Base-by-base conservation (phyloP, 2,113 vertebrate genomes). In the Camelus bactrianus region DNA sequence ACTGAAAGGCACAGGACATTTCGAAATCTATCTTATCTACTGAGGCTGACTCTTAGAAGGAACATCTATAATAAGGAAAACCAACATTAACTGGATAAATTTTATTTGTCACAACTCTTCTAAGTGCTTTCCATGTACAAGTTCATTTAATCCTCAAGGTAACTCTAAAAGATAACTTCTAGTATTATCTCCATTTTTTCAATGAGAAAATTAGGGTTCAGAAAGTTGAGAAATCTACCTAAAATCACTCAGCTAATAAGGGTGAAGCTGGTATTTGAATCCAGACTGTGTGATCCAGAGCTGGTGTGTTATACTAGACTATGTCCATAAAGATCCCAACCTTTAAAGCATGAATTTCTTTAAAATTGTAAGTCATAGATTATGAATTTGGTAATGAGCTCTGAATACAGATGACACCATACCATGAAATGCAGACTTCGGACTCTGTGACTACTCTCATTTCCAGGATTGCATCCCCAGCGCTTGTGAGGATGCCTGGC, bases 11-110 rank as follows among this genome's bases (percentile, higher is more conserved):
- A n/a, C 14, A 24, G 42, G 30, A 4, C 32, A 76, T 50, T 92
- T 62, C 48, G n/a, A 22, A 80, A 92, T 95, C 56, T 93, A 17
- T 79, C 91, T 80, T 70, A 69, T 54, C 50, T 72, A 70, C 32
- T 46, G 20, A 56, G 79, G 26, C 24, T 91, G 12, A 82, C 82
- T 83, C 58, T 76, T 76, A 56, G 22, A 30, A 70, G 50, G 22
- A 76, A 46, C 50, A 58, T 52, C 69, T 75, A 69, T 22, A 69
- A 62, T 24, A 85, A 85, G 62, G 24, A 70, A 58, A 91, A 81
- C 28, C 24, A 64, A 60, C 81, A 93, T 92, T 60, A 75, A 42
- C 38, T n/a, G 35, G 83, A 20, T 6, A 72, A 83, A 65, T 35
- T 83, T 22, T 54, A 50, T 30, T 4, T 52, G 30, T 84, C 54